phyloP scores from a whole-genome alignment of 2,797 vertebrate species.

The Ataeniobius toweri region DNA sequence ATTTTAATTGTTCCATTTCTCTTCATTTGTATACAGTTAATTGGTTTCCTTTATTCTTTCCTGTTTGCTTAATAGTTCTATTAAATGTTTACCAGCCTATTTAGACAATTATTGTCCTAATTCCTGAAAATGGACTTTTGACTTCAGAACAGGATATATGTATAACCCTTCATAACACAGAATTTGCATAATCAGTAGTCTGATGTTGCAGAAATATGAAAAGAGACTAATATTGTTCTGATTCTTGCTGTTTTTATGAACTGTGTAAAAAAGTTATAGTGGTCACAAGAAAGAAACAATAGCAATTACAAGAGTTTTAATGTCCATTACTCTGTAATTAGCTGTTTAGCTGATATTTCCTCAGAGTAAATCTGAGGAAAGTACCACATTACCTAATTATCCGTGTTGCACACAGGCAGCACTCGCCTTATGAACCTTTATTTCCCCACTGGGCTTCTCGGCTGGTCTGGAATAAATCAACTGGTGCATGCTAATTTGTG shows the following conservation, averaged over 20 bases:
- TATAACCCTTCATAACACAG: not conserved
- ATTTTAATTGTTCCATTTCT: too few relatives aligned
- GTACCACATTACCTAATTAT: constrained; percentile 33
- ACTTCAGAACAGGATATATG: not conserved
- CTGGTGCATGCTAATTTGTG: constrained; percentile 65
- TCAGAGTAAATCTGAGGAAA: constrained; percentile 28
- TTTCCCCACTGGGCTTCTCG: constrained; percentile 45
- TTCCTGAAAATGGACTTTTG: constrained; percentile 16
- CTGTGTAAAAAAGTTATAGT: not conserved
- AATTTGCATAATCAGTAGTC: constrained; percentile 30
- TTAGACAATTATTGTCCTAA: not conserved
- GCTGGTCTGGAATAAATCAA: constrained; percentile 53
- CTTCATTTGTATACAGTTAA: too few relatives aligned
- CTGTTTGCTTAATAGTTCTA: too few relatives aligned
- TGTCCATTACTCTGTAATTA: constrained; percentile 32
- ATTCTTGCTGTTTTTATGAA: not conserved
- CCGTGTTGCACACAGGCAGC: constrained; percentile 13
- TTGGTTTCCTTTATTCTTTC: too few relatives aligned
- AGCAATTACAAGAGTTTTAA: not conserved
- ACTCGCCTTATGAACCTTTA: constrained; percentile 36
- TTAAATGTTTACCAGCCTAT: too few relatives aligned
- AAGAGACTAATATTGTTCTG: not conserved
- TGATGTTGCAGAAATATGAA: not conserved
- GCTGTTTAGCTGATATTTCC: constrained; percentile 30
- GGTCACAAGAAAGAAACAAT: not conserved